A percentile compares a stretch with the other conserved stretches of the same genome.
Conservation (phyloP, 1,140 invertebrate species). For the Anthonomus grandis region DNA sequence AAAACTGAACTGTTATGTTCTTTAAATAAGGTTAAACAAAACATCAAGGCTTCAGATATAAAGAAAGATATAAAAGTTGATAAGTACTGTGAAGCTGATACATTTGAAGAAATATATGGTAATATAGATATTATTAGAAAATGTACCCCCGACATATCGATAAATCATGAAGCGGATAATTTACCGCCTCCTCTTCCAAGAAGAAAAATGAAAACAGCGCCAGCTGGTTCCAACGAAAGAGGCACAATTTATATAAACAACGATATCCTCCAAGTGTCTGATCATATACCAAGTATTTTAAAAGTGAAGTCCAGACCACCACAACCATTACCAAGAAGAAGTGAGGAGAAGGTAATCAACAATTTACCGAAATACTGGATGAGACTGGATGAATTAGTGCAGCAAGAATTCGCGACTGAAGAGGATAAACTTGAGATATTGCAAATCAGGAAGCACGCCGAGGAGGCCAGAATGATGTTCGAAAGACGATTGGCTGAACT, state of each 20-base stretch:
- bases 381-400: constrained; percentile 13
- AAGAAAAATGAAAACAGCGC: not conserved
- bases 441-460: constrained; percentile 5
- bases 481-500: constrained; percentile 11
- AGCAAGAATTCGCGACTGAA: not conserved
- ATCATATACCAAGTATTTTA: not conserved
- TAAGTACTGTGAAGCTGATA: not conserved
- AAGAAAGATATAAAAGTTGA: not conserved
- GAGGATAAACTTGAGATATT: constrained; percentile 2
- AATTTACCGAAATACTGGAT: constrained; percentile 12
- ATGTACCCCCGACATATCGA: not conserved
- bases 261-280: not conserved
- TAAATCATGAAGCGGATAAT: not conserved
- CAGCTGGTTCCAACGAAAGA: constrained; percentile 1
- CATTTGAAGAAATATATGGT: not conserved
- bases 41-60: not conserved
- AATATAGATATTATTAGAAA: not conserved
- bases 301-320: constrained; percentile 11
- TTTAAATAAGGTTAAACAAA: not conserved
- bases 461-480: constrained; percentile 16
- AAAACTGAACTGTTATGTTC: constrained; percentile 1
- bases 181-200: no score
- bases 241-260: constrained; percentile 3
- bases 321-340: constrained; percentile 15
- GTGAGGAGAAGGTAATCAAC: constrained; percentile 13